phyloP scores from a whole-genome alignment of 2,797 vertebrate genomes.

The Moxostoma hubbsi region DNA sequence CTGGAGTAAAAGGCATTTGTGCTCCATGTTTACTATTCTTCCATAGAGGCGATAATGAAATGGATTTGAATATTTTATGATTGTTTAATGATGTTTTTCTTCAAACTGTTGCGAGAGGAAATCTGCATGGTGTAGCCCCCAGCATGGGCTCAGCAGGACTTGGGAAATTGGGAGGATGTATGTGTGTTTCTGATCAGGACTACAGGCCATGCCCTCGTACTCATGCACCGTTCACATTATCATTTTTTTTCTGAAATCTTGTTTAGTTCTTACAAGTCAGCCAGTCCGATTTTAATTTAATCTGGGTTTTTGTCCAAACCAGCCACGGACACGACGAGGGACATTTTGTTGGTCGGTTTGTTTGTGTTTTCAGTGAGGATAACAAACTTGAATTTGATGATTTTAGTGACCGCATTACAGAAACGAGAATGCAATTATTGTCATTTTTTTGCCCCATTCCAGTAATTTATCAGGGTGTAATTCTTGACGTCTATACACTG shows the following conservation, averaged over 20 bases:
- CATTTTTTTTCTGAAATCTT: neutral
- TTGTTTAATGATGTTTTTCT: slow-evolving; percentile 66
- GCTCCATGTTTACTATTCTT: slow-evolving; percentile 58
- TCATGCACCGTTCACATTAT: neutral
- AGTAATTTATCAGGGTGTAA: no score
- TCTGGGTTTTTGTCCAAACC: slow-evolving; percentile 19
- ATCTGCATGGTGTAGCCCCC: slow-evolving; percentile 40
- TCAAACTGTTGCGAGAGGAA: slow-evolving; percentile 57
- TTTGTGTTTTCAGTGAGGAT: neutral
- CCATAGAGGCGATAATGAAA: slow-evolving; percentile 61
- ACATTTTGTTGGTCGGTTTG: slow-evolving; percentile 16
- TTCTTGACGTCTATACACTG: no score
- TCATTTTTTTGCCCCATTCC: no score
- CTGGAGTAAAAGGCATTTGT: slow-evolving; percentile 51
- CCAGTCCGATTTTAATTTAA: neutral
- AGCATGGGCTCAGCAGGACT: slow-evolving; percentile 44
- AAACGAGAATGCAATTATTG: no score
- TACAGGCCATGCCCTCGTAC: slow-evolving; percentile 33
- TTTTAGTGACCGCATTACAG: no score
- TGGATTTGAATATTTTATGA: slow-evolving; percentile 66
- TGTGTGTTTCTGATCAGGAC: slow-evolving; percentile 38
- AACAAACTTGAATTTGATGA: no score
- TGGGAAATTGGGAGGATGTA: slow-evolving; percentile 49
- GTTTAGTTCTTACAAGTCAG: neutral
- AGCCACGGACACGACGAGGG: neutral